Conservation (phyloP, 2,113 vertebrate species). For the Galemys pyrenaicus region DNA sequence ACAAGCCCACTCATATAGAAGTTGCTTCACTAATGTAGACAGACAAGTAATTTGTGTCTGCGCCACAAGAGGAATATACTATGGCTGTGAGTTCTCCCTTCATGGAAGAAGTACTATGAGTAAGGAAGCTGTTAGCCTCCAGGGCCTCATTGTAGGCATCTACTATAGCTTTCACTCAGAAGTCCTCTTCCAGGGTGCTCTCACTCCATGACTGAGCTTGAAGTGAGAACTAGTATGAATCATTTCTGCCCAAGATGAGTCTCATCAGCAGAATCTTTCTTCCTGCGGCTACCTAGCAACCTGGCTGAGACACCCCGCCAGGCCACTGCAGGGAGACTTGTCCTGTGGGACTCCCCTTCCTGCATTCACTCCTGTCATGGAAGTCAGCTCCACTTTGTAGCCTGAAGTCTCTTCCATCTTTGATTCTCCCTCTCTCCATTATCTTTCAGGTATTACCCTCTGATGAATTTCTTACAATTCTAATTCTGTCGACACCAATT, state of each 20-base stretch:
- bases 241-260: not conserved
- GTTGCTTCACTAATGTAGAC: not conserved
- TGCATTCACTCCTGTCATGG: rapidly evolving
- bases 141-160: not conserved
- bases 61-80: too few relatives aligned
- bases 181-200: not conserved
- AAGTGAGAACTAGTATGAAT: rapidly evolving
- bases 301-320: rapidly evolving
- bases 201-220: not conserved
- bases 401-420: not conserved
- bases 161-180: not conserved
- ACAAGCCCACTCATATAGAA: not conserved
- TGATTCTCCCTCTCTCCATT: too few relatives aligned
- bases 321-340: rapidly evolving
- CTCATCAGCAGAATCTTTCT: rapidly evolving
- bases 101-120: not conserved
- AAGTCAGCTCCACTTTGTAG: not conserved
- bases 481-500: not conserved
- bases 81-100: not conserved
- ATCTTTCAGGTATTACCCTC: not conserved
- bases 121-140: not conserved
- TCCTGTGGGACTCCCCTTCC: not conserved
- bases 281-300: not conserved
- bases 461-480: not conserved
- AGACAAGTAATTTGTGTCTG: not conserved